Evolutionary conservation across 2,797 vertebrate species (phyloP), one percentile per base, ranked within the genome.

Genomic region (Sebastes hubbsi): DNA sequence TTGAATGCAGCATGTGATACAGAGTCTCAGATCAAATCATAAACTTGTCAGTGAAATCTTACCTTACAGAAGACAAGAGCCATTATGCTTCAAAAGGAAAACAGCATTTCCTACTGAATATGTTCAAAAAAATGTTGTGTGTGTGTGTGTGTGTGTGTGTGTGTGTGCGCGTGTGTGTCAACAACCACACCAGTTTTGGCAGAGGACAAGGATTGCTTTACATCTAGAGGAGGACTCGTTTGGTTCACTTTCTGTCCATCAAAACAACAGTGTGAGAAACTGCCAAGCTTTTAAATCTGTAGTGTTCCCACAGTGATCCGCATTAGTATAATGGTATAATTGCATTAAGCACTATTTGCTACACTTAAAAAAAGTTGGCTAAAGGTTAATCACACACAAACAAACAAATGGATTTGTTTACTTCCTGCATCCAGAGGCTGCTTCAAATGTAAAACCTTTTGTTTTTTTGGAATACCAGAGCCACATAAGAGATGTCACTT

Each of bases 321-420:
- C 20, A 2, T 38, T 25, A 16, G 13, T 14, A 20, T 24, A 63
- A 54, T 65, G 16, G 16, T 14, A n/a, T 68, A 24, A 74, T 20
- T 22, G 6, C 27, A 73, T 68, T 62, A 64, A 8, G 38, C 25
- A 12, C 20, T 49, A 69, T 61, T 69, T 58, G 16, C 29, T 61
- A 18, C n/a, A 25, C 6, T 38, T 61, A 60, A 64, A 16, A 2
- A 46, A 71, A 63, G 14, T 22, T 29, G 8, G 16, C 30, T 72
- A 1, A 18, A 64, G 54, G 80, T 84, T 87, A 81, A 81, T 77
- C 24, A 63, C 70, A 82, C 10, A 72, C 52, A 82, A 74, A 79
- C 52, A 82, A 74, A 79, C 56, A 30, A 56, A 86, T 77, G 3
- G 32, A 7, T 72, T 79, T 81, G 29, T 83, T 84, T 77, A 79